Evolutionary conservation across 2,113 vertebrate species (phyloP).

Genomic region (Toxotes chatareus): DNA sequence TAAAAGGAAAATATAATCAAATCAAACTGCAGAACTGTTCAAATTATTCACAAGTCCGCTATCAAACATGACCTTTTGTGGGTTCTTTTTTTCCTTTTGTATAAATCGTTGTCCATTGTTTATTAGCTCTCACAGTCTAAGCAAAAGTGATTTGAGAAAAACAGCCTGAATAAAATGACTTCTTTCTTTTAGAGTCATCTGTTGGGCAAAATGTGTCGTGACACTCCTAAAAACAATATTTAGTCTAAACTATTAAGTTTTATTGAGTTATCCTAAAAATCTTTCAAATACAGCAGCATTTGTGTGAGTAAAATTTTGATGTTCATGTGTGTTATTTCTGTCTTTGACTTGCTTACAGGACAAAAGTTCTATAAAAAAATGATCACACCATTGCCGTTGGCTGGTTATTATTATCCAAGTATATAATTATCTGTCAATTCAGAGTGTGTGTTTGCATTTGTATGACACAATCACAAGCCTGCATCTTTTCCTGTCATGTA

Average conservation of each 20-base stretch:
- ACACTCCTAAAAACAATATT: no score
- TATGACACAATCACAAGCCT: slow-evolving; percentile 36
- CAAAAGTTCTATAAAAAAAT: not conserved
- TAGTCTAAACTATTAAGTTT: no score
- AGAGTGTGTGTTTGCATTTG: slow-evolving; percentile 45
- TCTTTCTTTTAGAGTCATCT: not conserved
- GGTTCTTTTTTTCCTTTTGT: slow-evolving; percentile 1
- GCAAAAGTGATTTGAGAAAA: slow-evolving; percentile 32
- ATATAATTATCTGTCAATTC: slow-evolving; percentile 43
- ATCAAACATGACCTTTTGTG: slow-evolving; percentile 42
- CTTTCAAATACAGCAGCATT: not conserved
- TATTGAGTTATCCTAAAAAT: not conserved
- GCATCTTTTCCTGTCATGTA: slow-evolving; percentile 51
- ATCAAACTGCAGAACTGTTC: slow-evolving; percentile 27
- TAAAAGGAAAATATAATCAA: slow-evolving; percentile 53
- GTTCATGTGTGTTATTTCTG: not conserved
- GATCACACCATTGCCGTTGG: not conserved
- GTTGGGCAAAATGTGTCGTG: not conserved
- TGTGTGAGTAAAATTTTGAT: not conserved
- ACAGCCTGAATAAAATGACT: slow-evolving; percentile 13
- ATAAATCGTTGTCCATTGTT: slow-evolving; percentile 18
- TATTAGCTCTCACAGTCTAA: not conserved
- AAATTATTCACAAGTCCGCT: slow-evolving; percentile 10
- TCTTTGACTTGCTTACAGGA: not conserved
- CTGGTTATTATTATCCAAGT: slow-evolving; percentile 16